Percentiles rank a stretch among this genome's conserved stretches.
Evolutionary conservation across 2,113 vertebrate species (phyloP).

Genomic region (Sceloporus undulatus): DNA sequence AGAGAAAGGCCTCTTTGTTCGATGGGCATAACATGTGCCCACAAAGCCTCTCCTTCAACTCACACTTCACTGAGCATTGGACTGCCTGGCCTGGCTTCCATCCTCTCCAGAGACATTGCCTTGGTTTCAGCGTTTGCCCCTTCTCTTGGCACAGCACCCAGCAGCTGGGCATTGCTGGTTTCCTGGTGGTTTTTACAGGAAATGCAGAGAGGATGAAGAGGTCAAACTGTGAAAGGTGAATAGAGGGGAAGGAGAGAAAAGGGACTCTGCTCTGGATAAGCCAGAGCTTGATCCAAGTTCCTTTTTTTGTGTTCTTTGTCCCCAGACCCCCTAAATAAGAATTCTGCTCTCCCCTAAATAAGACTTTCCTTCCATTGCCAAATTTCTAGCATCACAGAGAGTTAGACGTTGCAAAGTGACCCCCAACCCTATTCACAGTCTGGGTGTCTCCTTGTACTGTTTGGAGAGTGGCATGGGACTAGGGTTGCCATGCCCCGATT

Average conservation of each 20-base stretch:
- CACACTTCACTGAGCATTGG: too few species aligned
- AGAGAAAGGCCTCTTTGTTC: conserved; percentile 5
- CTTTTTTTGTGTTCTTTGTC: not conserved
- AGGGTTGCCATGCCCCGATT: too few species aligned
- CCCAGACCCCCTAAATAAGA: not conserved
- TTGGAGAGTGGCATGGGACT: not conserved
- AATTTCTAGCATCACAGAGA: too few species aligned
- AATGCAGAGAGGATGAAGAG: not conserved
- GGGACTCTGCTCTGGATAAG: too few species aligned
- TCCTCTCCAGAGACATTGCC: not conserved
- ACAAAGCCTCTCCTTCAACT: not conserved
- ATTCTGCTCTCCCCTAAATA: too few species aligned
- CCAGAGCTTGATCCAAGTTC: too few species aligned
- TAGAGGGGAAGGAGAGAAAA: not conserved
- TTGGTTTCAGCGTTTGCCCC: not conserved
- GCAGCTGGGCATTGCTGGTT: not conserved
- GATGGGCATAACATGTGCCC: not conserved
- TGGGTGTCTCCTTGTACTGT: too few species aligned
- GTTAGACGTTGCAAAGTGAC: too few species aligned
- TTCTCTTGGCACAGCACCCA: not conserved
- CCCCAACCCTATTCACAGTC: too few species aligned
- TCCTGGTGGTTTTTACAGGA: not conserved
- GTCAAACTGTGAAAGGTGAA: too few species aligned
- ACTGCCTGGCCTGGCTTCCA: not conserved
- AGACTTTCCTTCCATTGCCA: too few species aligned